A percentile compares a stretch with the other conserved stretches of the same genome.
Evolutionary conservation across 2,888 invertebrate species (phyloP).

Genomic region (Coleophora flavipennella): DNA sequence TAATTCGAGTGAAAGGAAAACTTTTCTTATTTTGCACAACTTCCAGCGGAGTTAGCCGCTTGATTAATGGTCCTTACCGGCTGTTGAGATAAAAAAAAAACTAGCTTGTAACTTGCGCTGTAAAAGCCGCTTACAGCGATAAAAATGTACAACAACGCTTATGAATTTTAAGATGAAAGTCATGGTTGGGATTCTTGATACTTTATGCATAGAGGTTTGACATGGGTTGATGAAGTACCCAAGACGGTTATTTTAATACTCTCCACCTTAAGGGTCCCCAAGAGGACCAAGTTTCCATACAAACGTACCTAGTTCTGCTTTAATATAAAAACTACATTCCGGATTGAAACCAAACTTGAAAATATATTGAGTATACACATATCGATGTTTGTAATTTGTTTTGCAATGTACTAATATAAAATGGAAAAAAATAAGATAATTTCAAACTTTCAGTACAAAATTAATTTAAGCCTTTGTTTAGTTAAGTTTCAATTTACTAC

Average conservation of each 20-base stretch:
- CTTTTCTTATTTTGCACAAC: slow-evolving; percentile 45
- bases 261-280: too few relatives aligned
- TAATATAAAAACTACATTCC: too few relatives aligned
- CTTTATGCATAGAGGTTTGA: not conserved
- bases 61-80: slow-evolving; percentile 35
- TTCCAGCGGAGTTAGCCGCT: slow-evolving; percentile 22
- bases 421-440: too few relatives aligned
- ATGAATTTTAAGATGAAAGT: slow-evolving; percentile 21
- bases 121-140: slow-evolving; percentile 12
- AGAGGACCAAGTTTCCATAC: too few relatives aligned
- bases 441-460: too few relatives aligned
- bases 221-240: not conserved
- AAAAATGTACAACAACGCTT: slow-evolving; percentile 14
- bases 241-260: not conserved
- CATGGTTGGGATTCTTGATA: slow-evolving; percentile 1
- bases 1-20: slow-evolving; percentile 52
- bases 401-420: too few relatives aligned
- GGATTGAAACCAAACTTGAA: too few relatives aligned
- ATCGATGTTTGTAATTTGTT: too few relatives aligned
- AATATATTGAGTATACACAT: too few relatives aligned
- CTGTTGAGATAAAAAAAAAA: slow-evolving; percentile 25
- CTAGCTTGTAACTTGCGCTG: slow-evolving; percentile 13
- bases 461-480: too few relatives aligned
- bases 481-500: too few relatives aligned
- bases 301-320: too few relatives aligned